A percentile compares a stretch with the other conserved stretches of the same genome.
Conservation (phyloP, 2,888 invertebrate genomes). For the Sphaerophoria rueppellii region DNA sequence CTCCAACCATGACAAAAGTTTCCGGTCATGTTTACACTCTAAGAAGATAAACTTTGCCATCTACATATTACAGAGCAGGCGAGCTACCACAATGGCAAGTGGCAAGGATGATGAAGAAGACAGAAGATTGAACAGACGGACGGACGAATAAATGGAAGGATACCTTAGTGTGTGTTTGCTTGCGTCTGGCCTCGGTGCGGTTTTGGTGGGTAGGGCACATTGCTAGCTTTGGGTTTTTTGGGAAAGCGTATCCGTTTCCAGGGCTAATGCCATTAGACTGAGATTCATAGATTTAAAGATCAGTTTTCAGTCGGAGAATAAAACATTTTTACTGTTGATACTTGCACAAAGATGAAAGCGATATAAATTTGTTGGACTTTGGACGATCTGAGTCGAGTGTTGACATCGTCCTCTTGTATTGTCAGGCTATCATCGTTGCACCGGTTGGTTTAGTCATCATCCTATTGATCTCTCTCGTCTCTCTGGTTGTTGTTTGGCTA, state of each 20-base stretch:
- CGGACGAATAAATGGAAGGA: background rate
- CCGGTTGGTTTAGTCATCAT: conserved; percentile 11
- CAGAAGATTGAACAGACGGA: background rate
- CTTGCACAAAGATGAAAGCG: conserved; percentile 34
- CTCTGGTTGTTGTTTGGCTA: background rate
- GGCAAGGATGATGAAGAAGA: background rate
- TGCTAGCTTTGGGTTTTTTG: conserved; percentile 45
- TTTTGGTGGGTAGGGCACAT: conserved; percentile 34
- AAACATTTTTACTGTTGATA: conserved; percentile 54
- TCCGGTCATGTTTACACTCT: conserved; percentile 70
- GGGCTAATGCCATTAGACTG: conserved; percentile 45
- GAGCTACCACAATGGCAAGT: background rate
- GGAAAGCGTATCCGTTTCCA: conserved; percentile 46
- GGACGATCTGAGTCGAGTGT: conserved; percentile 2
- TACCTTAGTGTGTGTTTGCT: conserved; percentile 3
- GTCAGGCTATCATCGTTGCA: background rate
- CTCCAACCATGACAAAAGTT: conserved; percentile 62
- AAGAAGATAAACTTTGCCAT: conserved; percentile 69
- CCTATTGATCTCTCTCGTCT: conserved; percentile 40
- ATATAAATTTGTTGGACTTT: conserved; percentile 26
- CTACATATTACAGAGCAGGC: conserved; percentile 44
- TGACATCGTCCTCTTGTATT: background rate
- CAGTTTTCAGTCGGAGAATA: conserved; percentile 39
- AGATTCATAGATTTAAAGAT: conserved; percentile 64
- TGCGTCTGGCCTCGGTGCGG: conserved; percentile 10